Evolutionary conservation across 2,888 invertebrate genomes (phyloP).

Genomic region (Heliconius aoede): DNA sequence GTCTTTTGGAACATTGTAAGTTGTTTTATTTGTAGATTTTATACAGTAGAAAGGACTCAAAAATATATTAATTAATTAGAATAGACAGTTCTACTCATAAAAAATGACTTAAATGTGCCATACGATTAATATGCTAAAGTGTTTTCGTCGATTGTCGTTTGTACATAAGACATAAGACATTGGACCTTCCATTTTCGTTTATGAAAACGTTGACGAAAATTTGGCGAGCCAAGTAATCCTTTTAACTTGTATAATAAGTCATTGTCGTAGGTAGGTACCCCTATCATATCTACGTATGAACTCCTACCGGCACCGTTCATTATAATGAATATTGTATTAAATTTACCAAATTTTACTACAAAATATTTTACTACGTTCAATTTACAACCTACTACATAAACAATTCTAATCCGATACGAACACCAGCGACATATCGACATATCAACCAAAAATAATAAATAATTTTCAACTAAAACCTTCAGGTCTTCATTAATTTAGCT

Average conservation of each 20-base stretch:
- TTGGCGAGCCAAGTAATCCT: background rate
- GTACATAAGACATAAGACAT: background rate
- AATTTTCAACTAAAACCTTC: background rate
- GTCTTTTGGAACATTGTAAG: conserved; percentile 13
- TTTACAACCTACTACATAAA: conserved; percentile 17
- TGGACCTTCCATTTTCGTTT: background rate
- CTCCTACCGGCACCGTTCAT: background rate
- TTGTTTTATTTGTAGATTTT: background rate
- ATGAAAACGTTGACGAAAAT: conserved; percentile 7
- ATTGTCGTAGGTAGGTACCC: background rate
- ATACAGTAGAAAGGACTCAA: background rate
- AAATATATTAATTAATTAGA: background rate
- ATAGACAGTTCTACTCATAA: background rate
- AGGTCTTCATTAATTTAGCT: background rate
- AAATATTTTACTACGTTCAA: conserved; percentile 21
- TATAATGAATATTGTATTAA: background rate
- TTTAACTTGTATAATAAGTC: conserved; percentile 9
- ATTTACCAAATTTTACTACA: background rate
- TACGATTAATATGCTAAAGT: no score
- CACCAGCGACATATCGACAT: background rate
- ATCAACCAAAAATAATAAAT: background rate
- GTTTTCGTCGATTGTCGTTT: background rate
- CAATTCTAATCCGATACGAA: background rate
- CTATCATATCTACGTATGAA: no score
- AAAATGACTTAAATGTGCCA: background rate